Conservation (phyloP, 2,888 invertebrate species). For the Drosophila hamatofila region DNA sequence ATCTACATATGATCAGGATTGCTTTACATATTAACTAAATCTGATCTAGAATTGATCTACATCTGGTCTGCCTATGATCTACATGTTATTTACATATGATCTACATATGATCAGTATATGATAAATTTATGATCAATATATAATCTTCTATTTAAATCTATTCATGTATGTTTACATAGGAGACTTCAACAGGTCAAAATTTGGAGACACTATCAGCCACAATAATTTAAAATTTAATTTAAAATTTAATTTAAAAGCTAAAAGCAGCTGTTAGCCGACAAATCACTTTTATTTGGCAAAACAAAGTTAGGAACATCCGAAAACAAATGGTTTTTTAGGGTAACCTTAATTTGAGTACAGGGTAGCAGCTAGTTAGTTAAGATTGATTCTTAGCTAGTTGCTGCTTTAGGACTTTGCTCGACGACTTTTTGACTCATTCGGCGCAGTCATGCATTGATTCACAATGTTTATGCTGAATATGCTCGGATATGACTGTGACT, state of each 20-base stretch:
- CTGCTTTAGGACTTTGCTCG: conserved; percentile 10
- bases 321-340: background rate
- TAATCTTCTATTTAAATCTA: background rate
- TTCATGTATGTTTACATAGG: too few relatives aligned
- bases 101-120: background rate
- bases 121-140: background rate
- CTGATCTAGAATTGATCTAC: background rate
- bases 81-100: background rate
- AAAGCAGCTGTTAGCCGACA: background rate
- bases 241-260: background rate
- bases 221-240: background rate
- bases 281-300: background rate
- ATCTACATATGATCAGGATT: background rate
- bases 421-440: conserved; percentile 23
- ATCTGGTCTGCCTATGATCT: background rate
- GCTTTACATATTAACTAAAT: background rate
- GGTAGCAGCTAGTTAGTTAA: conserved; percentile 1
- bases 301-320: background rate
- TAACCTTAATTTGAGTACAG: background rate
- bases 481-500: conserved; percentile 19
- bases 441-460: conserved; percentile 19
- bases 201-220: background rate
- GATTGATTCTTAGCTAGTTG: background rate
- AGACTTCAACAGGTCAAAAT: background rate
- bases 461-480: conserved; percentile 39